Percentiles rank a stretch among this genome's conserved stretches.
phyloP scores from a whole-genome alignment of 2,888 invertebrate species.

The Drosophila kanekoi region DNA sequence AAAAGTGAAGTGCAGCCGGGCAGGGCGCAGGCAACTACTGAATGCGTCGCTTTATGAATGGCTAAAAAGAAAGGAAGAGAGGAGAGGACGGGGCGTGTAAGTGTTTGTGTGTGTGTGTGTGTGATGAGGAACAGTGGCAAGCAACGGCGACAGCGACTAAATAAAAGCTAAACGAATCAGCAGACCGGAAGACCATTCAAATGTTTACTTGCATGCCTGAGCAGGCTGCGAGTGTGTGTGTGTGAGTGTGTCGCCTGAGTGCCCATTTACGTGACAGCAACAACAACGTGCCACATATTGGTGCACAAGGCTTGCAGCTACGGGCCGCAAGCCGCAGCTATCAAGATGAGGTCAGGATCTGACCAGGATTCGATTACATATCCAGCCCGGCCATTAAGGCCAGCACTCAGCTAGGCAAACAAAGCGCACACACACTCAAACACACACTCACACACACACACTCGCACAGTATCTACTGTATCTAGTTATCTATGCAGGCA shows the following conservation, averaged over 20 bases:
- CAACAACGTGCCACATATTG: conserved; percentile 28
- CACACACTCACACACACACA: conserved; percentile 21
- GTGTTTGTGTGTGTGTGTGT: too few species aligned
- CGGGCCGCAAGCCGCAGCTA: conserved; percentile 19
- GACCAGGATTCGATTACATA: conserved; percentile 71
- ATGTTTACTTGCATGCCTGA: conserved; percentile 57
- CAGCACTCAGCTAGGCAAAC: conserved; percentile 72
- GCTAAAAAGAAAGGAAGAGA: conserved; percentile 5
- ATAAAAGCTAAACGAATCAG: conserved; percentile 74
- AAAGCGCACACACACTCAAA: conserved; percentile 14
- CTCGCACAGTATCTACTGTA: conserved; percentile 14
- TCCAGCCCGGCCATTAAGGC: conserved; percentile 47
- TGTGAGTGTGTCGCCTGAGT: conserved; percentile 51
- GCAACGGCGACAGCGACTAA: conserved; percentile 41
- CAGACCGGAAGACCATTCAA: conserved; percentile 75
- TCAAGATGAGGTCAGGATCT: conserved; percentile 73
- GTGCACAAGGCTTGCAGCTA: conserved; percentile 33
- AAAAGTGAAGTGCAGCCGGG: conserved; percentile 37
- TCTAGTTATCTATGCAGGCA: conserved; percentile 31
- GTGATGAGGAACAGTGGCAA: neutral
- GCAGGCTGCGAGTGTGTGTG: conserved; percentile 19
- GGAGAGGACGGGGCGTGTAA: neutral
- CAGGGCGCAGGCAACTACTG: conserved; percentile 22
- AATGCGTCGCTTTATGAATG: conserved; percentile 59
- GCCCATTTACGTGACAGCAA: conserved; percentile 55